These are phyloP conservation scores for Madoqua kirkii DNA, from an alignment of 2,113 vertebrate genomes.

Conservation along the genomic window DNA sequence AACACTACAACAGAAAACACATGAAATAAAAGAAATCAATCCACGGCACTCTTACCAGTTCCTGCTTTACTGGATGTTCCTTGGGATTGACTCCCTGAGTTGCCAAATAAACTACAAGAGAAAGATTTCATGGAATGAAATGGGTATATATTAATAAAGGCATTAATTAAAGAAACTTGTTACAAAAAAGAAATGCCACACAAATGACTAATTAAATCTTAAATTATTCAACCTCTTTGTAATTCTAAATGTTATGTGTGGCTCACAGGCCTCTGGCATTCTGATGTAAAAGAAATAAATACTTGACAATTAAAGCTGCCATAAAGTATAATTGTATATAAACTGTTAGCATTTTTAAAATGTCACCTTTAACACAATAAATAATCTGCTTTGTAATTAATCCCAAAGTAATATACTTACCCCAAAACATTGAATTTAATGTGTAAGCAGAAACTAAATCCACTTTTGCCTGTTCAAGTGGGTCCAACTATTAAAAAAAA, in stretches of 20 bases:
- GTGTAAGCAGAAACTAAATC: conserved; percentile 95
- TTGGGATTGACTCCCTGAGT: conserved; percentile 96
- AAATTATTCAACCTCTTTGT: conserved; percentile 20
- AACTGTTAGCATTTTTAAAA: conserved; percentile 29
- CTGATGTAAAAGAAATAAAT: conserved; percentile 42
- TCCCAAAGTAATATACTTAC: conserved; percentile 82
- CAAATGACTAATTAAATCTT: conserved; percentile 30
- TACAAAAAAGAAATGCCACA: not conserved
- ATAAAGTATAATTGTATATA: not conserved
- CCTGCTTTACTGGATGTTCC: conserved; percentile 96
- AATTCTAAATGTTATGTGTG: conserved; percentile 17
- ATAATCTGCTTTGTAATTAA: conserved; percentile 41
- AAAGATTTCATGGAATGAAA: conserved; percentile 42
- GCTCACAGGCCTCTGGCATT: not conserved
- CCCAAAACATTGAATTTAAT: conserved; percentile 98
- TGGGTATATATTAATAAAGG: not conserved
- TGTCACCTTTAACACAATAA: conserved; percentile 16
- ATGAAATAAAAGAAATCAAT: conserved; percentile 14
- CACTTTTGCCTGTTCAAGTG: conserved; percentile 95
- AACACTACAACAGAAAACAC: not conserved
- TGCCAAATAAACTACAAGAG: conserved; percentile 90
- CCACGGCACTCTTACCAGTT: conserved; percentile 86
- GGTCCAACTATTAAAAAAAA: conserved; percentile 86
- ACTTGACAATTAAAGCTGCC: conserved; percentile 18
- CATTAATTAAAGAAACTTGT: conserved; percentile 24